Base-by-base conservation (phyloP, 2,113 vertebrate species). In the Callionymus lyra region DNA sequence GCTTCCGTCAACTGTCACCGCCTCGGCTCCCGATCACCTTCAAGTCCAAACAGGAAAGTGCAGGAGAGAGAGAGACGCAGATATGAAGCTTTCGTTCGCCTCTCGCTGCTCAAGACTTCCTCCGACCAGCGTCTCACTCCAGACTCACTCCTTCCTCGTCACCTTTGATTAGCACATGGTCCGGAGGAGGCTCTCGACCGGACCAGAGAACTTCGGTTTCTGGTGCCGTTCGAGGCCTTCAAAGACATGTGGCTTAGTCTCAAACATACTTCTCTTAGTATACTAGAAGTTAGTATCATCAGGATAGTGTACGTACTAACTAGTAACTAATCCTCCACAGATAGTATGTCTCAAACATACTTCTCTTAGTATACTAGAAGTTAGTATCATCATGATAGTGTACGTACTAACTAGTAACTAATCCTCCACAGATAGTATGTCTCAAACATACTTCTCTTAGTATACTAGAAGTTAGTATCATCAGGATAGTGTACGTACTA, bases 21-120 rank as follows among this genome's bases (percentile, higher is more conserved):
- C 87, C 84, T 88, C 85, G 88, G 87, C 90, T 80, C 76, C 89
- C 89, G 91, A 91, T 92, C 87, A 91, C 88, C 89, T 92, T 92
- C 89, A 89, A 92, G 91, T 95, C 91, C 91, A 95, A 96, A 95
- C 91, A 97, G 93, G 93, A 95, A 95, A 88, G 88, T 83, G 86
- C 85, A 88, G 85, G 86, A 85, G 89, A 90, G 90, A 86, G 80
- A 87, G 88, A 83, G 87, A 88, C 82, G 90, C 84, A 91, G 90
- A 94, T 90, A 91, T 84, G 87, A 89, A n/a, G 86, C 84, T 86
- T 91, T 95, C 86, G 92, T 93, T 89, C 92, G 91, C 88, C 90
- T 88, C 89, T 89, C 79, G 49, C 84, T 89, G 85, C 88, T 88
- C 91, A 90, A 86, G 61, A 85, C 67, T 74, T 48, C 62, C 77